Conservation (phyloP, 2,797 vertebrate genomes). For the Pseudochaenichthys georgianus region DNA sequence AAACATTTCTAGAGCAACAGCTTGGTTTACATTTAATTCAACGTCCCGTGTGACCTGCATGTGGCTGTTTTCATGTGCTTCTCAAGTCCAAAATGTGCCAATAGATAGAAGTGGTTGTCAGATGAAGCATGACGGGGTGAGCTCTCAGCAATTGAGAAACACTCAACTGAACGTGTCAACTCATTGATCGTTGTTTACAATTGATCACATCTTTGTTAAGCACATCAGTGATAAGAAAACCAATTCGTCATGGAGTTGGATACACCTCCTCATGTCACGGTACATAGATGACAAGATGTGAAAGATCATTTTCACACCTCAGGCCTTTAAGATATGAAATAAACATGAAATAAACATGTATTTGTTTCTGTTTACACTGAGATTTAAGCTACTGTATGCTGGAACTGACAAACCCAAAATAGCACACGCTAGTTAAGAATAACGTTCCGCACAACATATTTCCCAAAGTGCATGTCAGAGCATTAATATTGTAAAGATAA, state of each 20-base stretch:
- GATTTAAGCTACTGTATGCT: constrained; percentile 32
- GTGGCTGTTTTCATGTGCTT: neutral
- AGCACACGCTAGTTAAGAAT: constrained; percentile 26
- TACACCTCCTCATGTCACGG: neutral
- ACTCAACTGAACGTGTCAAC: constrained; percentile 5
- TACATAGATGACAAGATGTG: constrained; percentile 7
- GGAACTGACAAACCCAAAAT: constrained; percentile 33
- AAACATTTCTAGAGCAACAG: neutral
- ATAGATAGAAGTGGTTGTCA: neutral
- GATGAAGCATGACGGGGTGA: neutral
- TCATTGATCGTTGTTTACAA: constrained; percentile 17
- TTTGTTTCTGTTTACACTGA: constrained; percentile 31
- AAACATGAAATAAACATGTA: constrained; percentile 27
- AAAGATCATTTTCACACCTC: constrained; percentile 21
- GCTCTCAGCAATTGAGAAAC: neutral
- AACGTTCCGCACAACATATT: constrained; percentile 28
- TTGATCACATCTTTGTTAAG: constrained; percentile 6
- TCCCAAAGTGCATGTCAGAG: constrained; percentile 31
- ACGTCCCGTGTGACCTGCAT: neutral
- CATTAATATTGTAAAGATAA: constrained; percentile 41
- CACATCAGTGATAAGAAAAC: neutral
- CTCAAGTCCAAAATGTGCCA: neutral
- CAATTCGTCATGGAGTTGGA: constrained; percentile 23
- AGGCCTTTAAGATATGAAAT: constrained; percentile 18
- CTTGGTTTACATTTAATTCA: neutral